Base-by-base conservation (phyloP, 2,888 invertebrate genomes). In the Lamproptera curius region DNA sequence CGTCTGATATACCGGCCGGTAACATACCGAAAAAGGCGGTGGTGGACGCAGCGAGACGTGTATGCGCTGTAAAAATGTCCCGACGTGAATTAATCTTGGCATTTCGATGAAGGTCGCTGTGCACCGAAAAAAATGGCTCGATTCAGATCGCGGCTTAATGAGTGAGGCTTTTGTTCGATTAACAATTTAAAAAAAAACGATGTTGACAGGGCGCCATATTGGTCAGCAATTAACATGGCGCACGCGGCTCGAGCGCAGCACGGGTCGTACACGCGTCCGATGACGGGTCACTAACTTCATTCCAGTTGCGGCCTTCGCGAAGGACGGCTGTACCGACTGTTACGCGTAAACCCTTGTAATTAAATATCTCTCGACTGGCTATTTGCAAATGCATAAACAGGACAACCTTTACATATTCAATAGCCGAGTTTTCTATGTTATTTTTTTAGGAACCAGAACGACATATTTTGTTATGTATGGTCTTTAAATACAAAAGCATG, bases 221-320 rank as follows among this genome's bases (percentile, higher is more conserved):
- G 83, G 79, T 75, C 59, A 70, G 79, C 82, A 85, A 86, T 86
- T 86, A 83, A 78, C 72, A 73, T 75, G 75, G 77, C 71, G 69
- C 66, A 65, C 53, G 67, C 65, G 65, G 63, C 68, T 63, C 68
- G 62, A n/a, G 42, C 47, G 71, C 68, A 62, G 57, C 58, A 58
- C 67, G 67, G 62, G 67, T 59, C 63, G 57, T 62, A 63, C 60
- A 56, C 57, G 49, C 62, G 51, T 54, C 41, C 48, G 57, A 56
- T 68, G 74, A 72, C 71, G 68, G 80, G 82, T 82, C 82, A 80
- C 72, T 82, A 79, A 79, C 82, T 46, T 58, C 63, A 57, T 55
- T 63, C 59, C 51, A 58, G 67, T 61, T 62, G 70, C 76, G 81
- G 78, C 82, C 81, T 81, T 81, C 73, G 60, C 58, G 71, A 78